Evolutionary conservation across 1,140 invertebrate genomes (phyloP).

Genomic region (Cyclina sinensis): DNA sequence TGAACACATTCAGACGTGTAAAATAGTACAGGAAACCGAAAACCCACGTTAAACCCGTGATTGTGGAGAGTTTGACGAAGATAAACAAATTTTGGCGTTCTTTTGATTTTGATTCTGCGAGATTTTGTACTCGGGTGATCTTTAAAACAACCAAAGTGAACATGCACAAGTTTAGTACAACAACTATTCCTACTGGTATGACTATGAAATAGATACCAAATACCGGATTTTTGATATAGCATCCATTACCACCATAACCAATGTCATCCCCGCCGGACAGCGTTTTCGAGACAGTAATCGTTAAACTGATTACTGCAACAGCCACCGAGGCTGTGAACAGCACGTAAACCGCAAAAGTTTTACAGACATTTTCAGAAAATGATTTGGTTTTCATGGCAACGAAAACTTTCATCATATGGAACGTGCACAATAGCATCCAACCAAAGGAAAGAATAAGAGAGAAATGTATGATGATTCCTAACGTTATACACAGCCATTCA

Average conservation of each 20-base stretch:
- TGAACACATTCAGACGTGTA: not conserved
- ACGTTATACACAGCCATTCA: not conserved
- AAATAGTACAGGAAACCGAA: slow-evolving; percentile 55
- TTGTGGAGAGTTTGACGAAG: not conserved
- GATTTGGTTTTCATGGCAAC: not conserved
- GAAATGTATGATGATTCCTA: not conserved
- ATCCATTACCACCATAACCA: slow-evolving; percentile 1
- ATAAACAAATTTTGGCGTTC: not conserved
- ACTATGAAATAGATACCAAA: not conserved
- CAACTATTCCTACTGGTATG: slow-evolving; percentile 5
- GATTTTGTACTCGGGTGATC: not conserved
- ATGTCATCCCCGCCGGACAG: not conserved
- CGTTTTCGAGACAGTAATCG: not conserved
- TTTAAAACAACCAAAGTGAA: slow-evolving; percentile 8
- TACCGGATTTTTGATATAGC: not conserved
- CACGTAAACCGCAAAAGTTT: not conserved
- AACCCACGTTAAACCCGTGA: slow-evolving; percentile 46
- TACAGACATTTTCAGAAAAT: not conserved
- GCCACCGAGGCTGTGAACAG: not conserved
- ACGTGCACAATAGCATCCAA: slow-evolving; percentile 5
- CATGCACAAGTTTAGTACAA: slow-evolving; percentile 34
- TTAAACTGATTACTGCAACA: not conserved
- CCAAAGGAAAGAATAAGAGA: not conserved
- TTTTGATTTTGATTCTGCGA: not conserved
- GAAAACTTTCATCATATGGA: slow-evolving; percentile 1